Base-by-base conservation (phyloP, 2,888 invertebrate species). In the Amaurobius ferox region DNA sequence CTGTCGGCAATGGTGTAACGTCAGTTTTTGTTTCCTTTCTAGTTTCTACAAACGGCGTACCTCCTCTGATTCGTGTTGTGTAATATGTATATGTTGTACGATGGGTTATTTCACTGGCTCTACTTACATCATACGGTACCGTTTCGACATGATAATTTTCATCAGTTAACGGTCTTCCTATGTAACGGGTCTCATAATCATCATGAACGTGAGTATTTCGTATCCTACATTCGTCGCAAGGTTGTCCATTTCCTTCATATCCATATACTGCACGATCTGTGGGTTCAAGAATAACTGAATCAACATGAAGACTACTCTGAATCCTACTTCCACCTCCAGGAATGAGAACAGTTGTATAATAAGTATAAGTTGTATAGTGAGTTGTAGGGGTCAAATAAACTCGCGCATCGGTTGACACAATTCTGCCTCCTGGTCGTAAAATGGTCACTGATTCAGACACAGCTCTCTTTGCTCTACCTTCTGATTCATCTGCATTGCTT, bases 1-100 rank as follows among this genome's bases (percentile, higher is more conserved):
- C 73, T 3, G 76, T 28, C 1, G 70, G 48, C n/a, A 73, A 30
- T 0, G 70, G 80, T 19, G 86, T 77, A n/a, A 97, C 93, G 91
- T 97, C 97, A 0, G 97, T 96, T 74, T 97, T 94, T 0, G 97
- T 97, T 92, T 97, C 96, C 91, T 97, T 97, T 0, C 96, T 93
- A 90, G 96, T 97, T 3, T 96, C 95, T 1, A 96, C 95, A 55
- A 95, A 94, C 0, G 96, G 96, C 74, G 94, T 94, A 81, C 96
- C 96, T 88, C 96, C 96, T 92, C 95, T 96, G 89, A 95, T 96
- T 40, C 96, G 93, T 3, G 97, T 97, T 0, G 97, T 97, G 96
- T 97, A 97, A 90, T 97, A 97, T 0, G 97, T 97, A 90, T 89
- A 91, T 6, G 97, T 97, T 0, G 97, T 97, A 89, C 96, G 39